Conservation (phyloP, 1,140 invertebrate species). For the Drosophila sulfurigaster region DNA sequence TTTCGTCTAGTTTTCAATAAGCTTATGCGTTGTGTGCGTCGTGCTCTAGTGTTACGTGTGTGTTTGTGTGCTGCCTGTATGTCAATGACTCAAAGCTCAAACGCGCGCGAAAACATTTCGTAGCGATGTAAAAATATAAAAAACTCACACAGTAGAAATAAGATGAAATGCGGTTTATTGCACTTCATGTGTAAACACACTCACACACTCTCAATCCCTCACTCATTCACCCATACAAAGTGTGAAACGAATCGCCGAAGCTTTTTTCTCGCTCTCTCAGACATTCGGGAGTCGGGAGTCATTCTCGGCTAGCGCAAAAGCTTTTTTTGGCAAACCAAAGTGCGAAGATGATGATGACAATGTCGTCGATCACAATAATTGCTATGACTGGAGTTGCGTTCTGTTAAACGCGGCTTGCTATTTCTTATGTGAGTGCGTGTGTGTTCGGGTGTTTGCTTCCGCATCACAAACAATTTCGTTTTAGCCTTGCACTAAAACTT, state of each 20-base stretch:
- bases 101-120: conserved; percentile 53
- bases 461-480: conserved; percentile 15
- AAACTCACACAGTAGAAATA: conserved; percentile 24
- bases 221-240: conserved; percentile 2
- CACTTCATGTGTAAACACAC: conserved; percentile 52
- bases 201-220: not conserved
- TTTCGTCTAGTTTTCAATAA: conserved; percentile 20
- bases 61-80: conserved; percentile 26
- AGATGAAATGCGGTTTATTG: conserved; percentile 57
- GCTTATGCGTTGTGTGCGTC: conserved; percentile 15
- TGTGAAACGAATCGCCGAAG: conserved; percentile 28
- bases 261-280: conserved; percentile 22
- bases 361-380: conserved; percentile 19
- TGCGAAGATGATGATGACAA: conserved; percentile 6
- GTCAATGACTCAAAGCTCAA: conserved; percentile 57
- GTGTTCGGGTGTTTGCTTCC: conserved; percentile 20
- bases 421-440: not conserved
- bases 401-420: not conserved
- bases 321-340: conserved; percentile 1
- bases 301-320: not conserved
- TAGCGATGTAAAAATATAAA: conserved; percentile 42
- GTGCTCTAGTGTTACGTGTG: conserved; percentile 10
- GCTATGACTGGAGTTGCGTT: conserved; percentile 20
- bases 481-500: conserved; percentile 1
- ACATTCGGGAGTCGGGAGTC: not conserved